Evolutionary conservation across 2,797 vertebrate species (phyloP).

Genomic region (Paratrypauchen microcephalus): DNA sequence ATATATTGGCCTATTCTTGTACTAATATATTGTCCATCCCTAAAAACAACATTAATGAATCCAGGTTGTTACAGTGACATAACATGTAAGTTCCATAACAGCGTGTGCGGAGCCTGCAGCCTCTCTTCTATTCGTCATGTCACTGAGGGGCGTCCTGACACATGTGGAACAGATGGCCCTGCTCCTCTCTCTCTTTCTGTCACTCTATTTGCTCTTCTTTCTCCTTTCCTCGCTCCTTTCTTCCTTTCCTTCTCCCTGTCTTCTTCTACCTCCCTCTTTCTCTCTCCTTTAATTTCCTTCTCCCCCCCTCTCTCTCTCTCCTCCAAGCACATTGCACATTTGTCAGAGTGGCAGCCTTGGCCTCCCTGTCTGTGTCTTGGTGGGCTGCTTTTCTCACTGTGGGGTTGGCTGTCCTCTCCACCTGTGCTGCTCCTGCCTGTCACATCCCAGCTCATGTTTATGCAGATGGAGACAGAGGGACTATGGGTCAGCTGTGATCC

Average conservation of each 20-base stretch:
- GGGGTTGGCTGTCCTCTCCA: slow-evolving; percentile 60
- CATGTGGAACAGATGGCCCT: slow-evolving; percentile 31
- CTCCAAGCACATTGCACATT: slow-evolving; percentile 54
- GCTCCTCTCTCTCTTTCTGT: not conserved
- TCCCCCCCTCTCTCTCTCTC: not conserved
- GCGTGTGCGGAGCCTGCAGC: slow-evolving; percentile 18
- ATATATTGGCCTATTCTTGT: not conserved
- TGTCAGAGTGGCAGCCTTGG: slow-evolving; percentile 74
- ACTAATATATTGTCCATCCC: not conserved
- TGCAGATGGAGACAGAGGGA: slow-evolving; percentile 76
- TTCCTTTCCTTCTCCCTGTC: not conserved
- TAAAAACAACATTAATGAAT: not conserved
- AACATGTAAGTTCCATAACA: not conserved
- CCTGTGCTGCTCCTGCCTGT: slow-evolving; percentile 78
- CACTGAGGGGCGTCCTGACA: slow-evolving; percentile 13
- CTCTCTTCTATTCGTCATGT: slow-evolving; percentile 45
- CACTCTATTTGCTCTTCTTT: too few species aligned
- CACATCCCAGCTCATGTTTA: slow-evolving; percentile 76
- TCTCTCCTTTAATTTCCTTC: too few species aligned
- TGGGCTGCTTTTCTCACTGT: slow-evolving; percentile 74
- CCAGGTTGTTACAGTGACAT: not conserved
- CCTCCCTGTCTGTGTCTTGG: slow-evolving; percentile 72
- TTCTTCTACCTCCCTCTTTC: not conserved
- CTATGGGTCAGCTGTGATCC: slow-evolving; percentile 74
- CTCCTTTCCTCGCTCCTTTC: too few species aligned